Base-by-base conservation (phyloP, 2,113 vertebrate genomes). In the Litocranius walleri region DNA sequence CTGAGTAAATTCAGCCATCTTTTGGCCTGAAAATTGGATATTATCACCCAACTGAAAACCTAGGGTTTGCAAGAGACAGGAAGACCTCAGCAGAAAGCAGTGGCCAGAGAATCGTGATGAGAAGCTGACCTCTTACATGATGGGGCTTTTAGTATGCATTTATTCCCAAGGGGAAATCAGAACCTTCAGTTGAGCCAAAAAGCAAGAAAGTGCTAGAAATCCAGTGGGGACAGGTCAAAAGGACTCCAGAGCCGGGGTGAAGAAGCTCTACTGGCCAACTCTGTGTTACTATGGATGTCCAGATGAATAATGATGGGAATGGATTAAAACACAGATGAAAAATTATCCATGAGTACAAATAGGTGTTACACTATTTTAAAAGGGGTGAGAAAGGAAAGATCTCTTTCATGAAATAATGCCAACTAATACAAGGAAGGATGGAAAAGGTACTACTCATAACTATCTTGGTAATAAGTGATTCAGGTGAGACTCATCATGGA, bases 1-100 rank as follows among this genome's bases (percentile, higher is more conserved):
- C 29, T 29, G 89, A 91, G 91, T 91, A 67, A 97, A 93, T 89
- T 25, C 82, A 84, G 84, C 84, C 77, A 94, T 95, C 87, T 96
- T 95, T 81, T 50, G 71, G 77, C 91, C 61, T 71, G 91, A n/a
- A 90, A 91, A 94, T 43, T 91, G 85, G 90, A 59, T 40, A 62
- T 71, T 25, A 77, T 67, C 82, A 45, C 61, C 33, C 14, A n/a
- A 36, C 59, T 36, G 36, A 45, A 33, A 13, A 36, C 94, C 88
- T 50, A 45, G 50, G 45, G 23, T 88, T 88, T 77, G 88, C 11
- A 62, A 36, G 82, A 71, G 87, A 27, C 1, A n/a, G 45, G 9
- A 88, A n/a, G 40, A 15, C 40, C 43, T 74, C 13, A 2, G 43
- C 2, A 7, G 25, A 9, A 6, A 61, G 67, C 2, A 2, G 62